Percentiles rank a stretch among this genome's conserved stretches.
Evolutionary conservation across 2,797 vertebrate genomes (phyloP).

Genomic region (Sebastes iracundus): DNA sequence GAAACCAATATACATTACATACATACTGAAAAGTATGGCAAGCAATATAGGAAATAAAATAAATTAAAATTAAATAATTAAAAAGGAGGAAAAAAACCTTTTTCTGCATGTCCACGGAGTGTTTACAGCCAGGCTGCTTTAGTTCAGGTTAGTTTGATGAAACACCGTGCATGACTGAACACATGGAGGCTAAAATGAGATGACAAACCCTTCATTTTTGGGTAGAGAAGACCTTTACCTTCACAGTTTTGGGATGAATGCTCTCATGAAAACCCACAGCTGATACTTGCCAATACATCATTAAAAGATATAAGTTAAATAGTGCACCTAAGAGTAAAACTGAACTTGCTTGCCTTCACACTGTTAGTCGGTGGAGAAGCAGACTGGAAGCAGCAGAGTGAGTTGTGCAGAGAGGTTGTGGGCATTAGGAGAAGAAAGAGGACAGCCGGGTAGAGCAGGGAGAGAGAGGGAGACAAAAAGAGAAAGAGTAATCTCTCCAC

Average conservation of each 20-base stretch:
- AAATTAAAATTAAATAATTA: conserved; percentile 8
- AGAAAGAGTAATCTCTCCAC: conserved; percentile 66
- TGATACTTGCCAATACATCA: conserved; percentile 3
- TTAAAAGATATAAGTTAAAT: conserved; percentile 15
- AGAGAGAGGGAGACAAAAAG: conserved; percentile 48
- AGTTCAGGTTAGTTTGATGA: conserved; percentile 11
- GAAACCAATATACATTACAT: conserved; percentile 54
- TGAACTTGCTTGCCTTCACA: conserved; percentile 18
- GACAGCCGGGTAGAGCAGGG: conserved; percentile 37
- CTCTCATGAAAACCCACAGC: not conserved
- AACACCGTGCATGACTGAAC: not conserved
- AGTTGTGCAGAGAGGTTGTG: conserved; percentile 43
- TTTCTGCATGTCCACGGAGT: conserved; percentile 3
- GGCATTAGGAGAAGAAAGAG: conserved; percentile 51
- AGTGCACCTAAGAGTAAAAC: conserved; percentile 26
- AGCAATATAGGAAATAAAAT: conserved; percentile 48
- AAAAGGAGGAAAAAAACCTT: not conserved
- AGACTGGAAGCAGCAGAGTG: conserved; percentile 51
- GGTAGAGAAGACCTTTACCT: not conserved
- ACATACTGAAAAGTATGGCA: conserved; percentile 55
- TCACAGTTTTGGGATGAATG: conserved; percentile 13
- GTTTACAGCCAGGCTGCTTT: not conserved
- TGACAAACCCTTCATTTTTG: not conserved
- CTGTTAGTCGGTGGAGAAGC: conserved; percentile 23
- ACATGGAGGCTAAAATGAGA: not conserved